phyloP scores from a whole-genome alignment of 2,797 vertebrate species.

The Myioborus miniatus region DNA sequence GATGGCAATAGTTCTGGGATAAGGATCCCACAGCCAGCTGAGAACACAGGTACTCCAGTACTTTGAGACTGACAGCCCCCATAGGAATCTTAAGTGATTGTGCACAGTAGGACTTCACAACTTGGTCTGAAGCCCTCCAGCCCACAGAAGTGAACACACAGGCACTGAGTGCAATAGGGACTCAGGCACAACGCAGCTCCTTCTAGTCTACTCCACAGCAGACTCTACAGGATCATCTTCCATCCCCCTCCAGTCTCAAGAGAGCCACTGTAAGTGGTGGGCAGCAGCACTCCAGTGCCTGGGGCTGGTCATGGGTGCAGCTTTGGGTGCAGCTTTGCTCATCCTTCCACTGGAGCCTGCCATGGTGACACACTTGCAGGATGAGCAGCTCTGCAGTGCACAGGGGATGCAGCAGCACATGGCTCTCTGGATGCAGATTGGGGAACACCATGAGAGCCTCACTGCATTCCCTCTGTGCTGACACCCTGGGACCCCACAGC shows the following conservation, averaged over 20 bases:
- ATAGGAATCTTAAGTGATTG: not conserved
- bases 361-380: not conserved
- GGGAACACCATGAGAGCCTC: not conserved
- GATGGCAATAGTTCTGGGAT: not conserved
- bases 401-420: fast-evolving
- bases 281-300: not conserved
- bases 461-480: not conserved
- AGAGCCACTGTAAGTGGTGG: not conserved
- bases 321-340: not conserved
- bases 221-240: not conserved
- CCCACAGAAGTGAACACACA: not conserved
- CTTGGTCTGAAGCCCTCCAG: not conserved
- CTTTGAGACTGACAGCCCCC: not conserved
- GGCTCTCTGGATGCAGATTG: not conserved
- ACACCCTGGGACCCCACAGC: not conserved
- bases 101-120: not conserved
- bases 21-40: not conserved
- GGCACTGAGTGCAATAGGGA: fast-evolving
- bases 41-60: not conserved
- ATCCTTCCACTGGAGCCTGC: not conserved
- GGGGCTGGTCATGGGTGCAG: not conserved
- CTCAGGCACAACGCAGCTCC: not conserved
- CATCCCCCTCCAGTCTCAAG: not conserved
- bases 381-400: not conserved
- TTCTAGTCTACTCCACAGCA: not conserved